Percentiles rank a stretch among this genome's conserved stretches.
Evolutionary conservation across 2,113 vertebrate genomes (phyloP).

Genomic region (Ploceus nigricollis): DNA sequence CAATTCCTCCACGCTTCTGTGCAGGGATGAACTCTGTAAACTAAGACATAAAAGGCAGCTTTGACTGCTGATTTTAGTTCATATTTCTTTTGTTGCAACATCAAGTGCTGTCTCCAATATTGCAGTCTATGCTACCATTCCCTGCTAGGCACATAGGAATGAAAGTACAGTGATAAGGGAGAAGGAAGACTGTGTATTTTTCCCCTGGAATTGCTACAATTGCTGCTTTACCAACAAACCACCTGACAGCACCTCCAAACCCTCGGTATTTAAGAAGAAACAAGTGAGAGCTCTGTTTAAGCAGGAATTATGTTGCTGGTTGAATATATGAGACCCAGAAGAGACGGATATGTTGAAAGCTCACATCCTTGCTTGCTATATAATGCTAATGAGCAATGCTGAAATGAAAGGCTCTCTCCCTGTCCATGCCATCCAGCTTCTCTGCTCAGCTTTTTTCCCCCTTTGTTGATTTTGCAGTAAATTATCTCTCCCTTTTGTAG

Average conservation of each 20-base stretch:
- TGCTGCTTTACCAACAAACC: background rate
- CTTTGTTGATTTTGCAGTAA: slow-evolving; percentile 60
- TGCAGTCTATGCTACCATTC: background rate
- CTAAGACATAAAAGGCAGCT: background rate
- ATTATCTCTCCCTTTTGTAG: slow-evolving; percentile 63
- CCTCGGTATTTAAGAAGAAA: background rate
- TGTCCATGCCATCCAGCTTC: slow-evolving; percentile 29
- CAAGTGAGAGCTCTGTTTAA: background rate
- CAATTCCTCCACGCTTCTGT: background rate
- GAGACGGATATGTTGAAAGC: background rate
- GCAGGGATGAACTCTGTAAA: background rate
- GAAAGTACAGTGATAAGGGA: background rate
- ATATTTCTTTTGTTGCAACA: background rate
- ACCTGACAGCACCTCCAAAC: background rate
- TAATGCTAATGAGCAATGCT: slow-evolving; percentile 8
- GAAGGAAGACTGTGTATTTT: background rate
- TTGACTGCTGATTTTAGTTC: background rate
- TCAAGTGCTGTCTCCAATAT: background rate
- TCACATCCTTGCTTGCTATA: background rate
- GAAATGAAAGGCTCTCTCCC: slow-evolving; percentile 30
- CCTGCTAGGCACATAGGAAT: background rate
- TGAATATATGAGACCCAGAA: background rate
- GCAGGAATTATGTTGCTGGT: background rate
- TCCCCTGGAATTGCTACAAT: background rate
- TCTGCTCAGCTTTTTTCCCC: slow-evolving; percentile 12